Percentiles rank a stretch among this genome's conserved stretches.
Conservation (phyloP, 2,888 invertebrate genomes). For the Lithophane semibrunnea region DNA sequence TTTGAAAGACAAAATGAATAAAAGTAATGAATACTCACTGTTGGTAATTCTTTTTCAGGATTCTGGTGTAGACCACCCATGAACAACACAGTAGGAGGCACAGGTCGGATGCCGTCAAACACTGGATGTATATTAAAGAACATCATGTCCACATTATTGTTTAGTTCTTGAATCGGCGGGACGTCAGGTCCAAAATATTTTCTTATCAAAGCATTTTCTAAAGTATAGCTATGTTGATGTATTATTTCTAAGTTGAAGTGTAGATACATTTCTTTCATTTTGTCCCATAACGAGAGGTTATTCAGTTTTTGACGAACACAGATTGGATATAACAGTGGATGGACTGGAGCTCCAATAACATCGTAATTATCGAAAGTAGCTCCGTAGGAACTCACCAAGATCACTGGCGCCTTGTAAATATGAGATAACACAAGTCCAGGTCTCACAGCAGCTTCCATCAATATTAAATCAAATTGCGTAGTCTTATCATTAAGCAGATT, state of each 20-base stretch:
- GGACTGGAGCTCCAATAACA: constrained; percentile 37
- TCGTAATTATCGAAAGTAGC: constrained; percentile 20
- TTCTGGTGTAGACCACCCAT: constrained; percentile 81
- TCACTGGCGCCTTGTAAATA: constrained; percentile 63
- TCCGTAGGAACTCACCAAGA: constrained; percentile 59
- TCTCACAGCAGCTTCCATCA: constrained; percentile 54
- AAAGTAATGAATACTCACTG: constrained; percentile 69
- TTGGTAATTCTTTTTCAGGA: constrained; percentile 73
- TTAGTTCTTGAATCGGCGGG: constrained; percentile 63
- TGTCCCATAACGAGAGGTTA: constrained; percentile 57
- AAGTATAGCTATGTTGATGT: neutral
- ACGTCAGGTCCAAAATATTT: constrained; percentile 49
- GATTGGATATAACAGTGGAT: constrained; percentile 41
- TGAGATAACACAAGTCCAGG: constrained; percentile 54
- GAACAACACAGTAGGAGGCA: constrained; percentile 77
- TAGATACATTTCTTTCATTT: constrained; percentile 48
- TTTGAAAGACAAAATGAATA: neutral
- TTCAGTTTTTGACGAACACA: constrained; percentile 18
- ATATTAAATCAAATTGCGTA: constrained; percentile 61
- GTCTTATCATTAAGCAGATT: constrained; percentile 50
- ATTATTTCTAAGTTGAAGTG: constrained; percentile 11
- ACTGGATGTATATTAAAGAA: constrained; percentile 81
- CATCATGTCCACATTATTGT: constrained; percentile 75
- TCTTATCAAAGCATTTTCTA: constrained; percentile 26
- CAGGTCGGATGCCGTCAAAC: constrained; percentile 76